Evolutionary conservation across 2,797 vertebrate genomes (phyloP).

Genomic region (Tenualosa thibaudeaui): DNA sequence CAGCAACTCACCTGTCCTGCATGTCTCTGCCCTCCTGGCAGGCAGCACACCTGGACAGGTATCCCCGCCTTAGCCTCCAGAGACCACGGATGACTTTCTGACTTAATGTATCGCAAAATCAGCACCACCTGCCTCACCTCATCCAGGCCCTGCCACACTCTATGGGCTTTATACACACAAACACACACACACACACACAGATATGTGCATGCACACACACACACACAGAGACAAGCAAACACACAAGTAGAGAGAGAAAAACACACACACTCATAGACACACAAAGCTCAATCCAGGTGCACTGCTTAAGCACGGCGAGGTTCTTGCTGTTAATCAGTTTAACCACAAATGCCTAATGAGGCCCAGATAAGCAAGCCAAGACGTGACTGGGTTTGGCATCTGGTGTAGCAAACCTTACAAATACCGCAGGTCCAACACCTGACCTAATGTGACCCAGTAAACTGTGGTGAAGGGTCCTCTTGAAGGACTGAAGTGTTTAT

Average conservation of each 20-base stretch:
- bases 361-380: not conserved
- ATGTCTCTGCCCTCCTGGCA: not conserved
- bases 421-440: not conserved
- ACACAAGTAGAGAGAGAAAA: not conserved
- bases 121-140: not conserved
- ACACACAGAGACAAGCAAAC: not conserved
- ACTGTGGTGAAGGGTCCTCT: not conserved
- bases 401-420: no score
- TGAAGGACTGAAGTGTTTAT: no score
- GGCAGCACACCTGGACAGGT: not conserved
- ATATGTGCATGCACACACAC: not conserved
- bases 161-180: not conserved
- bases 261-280: not conserved
- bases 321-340: not conserved
- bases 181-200: not conserved
- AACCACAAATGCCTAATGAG: not conserved
- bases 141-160: not conserved
- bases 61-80: not conserved
- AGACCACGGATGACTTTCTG: not conserved
- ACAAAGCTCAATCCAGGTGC: slow-evolving; percentile 23
- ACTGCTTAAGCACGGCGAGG: not conserved
- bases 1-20: not conserved
- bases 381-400: not conserved
- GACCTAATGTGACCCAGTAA: not conserved
- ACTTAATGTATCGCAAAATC: not conserved